These are phyloP conservation scores for Bombus superbus DNA, from an alignment of 1,140 invertebrate genomes.

Conservation along the genomic window DNA sequence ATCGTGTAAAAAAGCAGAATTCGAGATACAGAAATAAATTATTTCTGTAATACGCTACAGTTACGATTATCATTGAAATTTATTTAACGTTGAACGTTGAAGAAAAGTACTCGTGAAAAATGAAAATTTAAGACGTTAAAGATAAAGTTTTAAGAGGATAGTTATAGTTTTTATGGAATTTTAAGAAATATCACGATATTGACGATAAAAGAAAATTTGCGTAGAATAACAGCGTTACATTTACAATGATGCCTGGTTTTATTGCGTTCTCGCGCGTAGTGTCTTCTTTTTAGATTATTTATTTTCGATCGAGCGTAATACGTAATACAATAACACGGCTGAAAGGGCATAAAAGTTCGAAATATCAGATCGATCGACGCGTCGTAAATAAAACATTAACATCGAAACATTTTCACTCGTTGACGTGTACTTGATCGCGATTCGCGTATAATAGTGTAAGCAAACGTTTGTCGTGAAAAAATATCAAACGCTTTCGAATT, in stretches of 20 bases:
- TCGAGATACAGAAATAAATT: not conserved
- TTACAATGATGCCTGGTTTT: too few relatives aligned
- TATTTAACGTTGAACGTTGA: not conserved
- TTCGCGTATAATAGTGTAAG: not conserved
- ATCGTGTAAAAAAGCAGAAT: not conserved
- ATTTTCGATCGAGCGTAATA: too few relatives aligned
- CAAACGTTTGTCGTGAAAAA: not conserved
- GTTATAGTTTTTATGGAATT: not conserved
- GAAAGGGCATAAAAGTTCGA: too few relatives aligned
- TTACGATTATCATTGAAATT: not conserved
- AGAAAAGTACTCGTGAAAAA: not conserved
- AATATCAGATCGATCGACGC: too few relatives aligned
- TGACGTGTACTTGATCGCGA: too few relatives aligned
- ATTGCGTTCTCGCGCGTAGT: not conserved
- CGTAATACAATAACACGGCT: too few relatives aligned
- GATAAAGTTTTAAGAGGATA: not conserved
- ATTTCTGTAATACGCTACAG: not conserved
- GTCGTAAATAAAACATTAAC: not conserved
- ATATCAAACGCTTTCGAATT: not conserved
- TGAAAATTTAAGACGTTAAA: not conserved
- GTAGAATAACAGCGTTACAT: too few relatives aligned
- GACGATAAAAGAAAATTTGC: too few relatives aligned
- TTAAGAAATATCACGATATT: not conserved
- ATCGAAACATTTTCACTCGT: not conserved
- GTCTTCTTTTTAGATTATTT: too few relatives aligned